Conservation (phyloP, 2,113 vertebrate species). For the Rhinichthys klamathensis region DNA sequence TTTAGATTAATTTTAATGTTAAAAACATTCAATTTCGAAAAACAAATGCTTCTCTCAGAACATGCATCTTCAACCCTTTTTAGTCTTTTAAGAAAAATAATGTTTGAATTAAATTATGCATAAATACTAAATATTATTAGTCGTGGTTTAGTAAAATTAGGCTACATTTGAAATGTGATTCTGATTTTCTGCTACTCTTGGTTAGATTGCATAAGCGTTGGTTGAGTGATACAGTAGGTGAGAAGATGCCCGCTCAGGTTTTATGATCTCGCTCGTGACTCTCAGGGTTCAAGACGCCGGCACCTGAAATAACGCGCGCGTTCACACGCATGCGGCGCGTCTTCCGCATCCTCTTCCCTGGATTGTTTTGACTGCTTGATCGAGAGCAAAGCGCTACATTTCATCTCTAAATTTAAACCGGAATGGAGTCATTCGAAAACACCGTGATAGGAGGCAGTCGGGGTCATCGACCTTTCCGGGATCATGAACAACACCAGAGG, state of each 20-base stretch:
- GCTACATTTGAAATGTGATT: too few relatives aligned
- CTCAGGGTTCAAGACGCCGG: conserved; percentile 59
- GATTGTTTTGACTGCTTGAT: conserved; percentile 82
- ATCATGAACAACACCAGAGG: conserved; percentile 43
- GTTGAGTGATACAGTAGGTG: not conserved
- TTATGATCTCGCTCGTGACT: conserved; percentile 13
- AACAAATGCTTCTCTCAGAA: too few relatives aligned
- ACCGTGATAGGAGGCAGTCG: conserved; percentile 72
- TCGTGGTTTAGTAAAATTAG: too few relatives aligned
- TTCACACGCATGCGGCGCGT: conserved; percentile 57
- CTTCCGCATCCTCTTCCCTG: conserved; percentile 80
- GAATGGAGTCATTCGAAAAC: conserved; percentile 83
- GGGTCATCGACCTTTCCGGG: conserved; percentile 75
- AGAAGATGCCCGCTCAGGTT: not conserved
- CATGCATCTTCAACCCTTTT: too few relatives aligned
- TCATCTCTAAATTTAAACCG: conserved; percentile 81
- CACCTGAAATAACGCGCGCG: conserved; percentile 78
- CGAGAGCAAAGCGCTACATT: conserved; percentile 72
- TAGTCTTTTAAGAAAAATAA: too few relatives aligned
- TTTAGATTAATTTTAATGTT: too few relatives aligned
- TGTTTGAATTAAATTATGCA: too few relatives aligned
- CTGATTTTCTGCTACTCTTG: too few relatives aligned
- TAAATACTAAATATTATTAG: too few relatives aligned
- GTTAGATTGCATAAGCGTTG: too few relatives aligned
- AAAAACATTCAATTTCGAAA: too few relatives aligned